Conservation (phyloP, 2,113 vertebrate genomes). For the Phainopepla nitens region DNA sequence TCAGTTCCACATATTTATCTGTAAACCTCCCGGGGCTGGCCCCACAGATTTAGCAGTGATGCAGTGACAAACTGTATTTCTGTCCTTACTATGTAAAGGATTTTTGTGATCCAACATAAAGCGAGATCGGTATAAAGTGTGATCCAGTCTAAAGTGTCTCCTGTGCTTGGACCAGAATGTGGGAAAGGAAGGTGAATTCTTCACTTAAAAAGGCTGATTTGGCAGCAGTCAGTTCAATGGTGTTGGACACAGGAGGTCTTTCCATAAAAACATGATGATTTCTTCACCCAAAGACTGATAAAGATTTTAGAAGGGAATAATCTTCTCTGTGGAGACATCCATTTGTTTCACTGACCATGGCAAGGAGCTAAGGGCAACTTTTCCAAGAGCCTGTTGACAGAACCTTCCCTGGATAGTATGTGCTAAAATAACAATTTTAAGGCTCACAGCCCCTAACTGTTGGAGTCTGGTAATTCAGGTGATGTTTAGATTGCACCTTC, state of each 20-base stretch:
- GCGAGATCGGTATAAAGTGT: not conserved
- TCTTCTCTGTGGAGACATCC: not conserved
- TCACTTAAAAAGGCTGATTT: not conserved
- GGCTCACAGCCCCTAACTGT: not conserved
- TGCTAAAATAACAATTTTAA: not conserved
- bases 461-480: not conserved
- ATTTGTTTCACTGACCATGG: not conserved
- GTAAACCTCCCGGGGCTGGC: not conserved
- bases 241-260: not conserved
- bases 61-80: not conserved
- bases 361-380: not conserved
- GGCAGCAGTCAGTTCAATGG: accelerated
- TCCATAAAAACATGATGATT: not conserved
- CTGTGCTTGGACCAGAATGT: not conserved
- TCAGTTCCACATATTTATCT: not conserved
- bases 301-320: not conserved
- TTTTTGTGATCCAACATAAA: not conserved
- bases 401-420: not conserved
- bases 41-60: not conserved
- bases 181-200: not conserved
- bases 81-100: not conserved
- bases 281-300: not conserved
- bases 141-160: not conserved
- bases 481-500: not conserved
- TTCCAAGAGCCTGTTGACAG: not conserved